A percentile compares a stretch with the other conserved stretches of the same genome.
These are phyloP conservation scores for Schizopygopsis malacanthus DNA, from an alignment of 2,797 vertebrate genomes.

Conservation along the genomic window DNA sequence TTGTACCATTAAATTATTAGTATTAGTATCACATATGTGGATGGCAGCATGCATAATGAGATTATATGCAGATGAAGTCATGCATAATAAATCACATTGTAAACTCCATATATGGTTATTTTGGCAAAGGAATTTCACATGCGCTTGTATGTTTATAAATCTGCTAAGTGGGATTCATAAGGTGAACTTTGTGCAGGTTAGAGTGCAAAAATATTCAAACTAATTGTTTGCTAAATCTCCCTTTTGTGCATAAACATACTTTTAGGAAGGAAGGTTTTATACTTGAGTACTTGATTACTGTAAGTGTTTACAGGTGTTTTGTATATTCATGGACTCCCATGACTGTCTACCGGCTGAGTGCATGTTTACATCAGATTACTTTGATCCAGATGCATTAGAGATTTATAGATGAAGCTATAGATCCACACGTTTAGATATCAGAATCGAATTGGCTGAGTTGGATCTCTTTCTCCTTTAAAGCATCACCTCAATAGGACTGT, in stretches of 20 bases:
- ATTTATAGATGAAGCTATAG: background rate
- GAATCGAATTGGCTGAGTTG: conserved; percentile 15
- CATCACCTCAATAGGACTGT: background rate
- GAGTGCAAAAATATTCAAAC: background rate
- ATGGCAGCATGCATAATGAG: background rate
- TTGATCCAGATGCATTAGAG: conserved; percentile 6
- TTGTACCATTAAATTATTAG: background rate
- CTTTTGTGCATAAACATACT: background rate
- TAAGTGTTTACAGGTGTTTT: conserved; percentile 23
- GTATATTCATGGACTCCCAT: background rate
- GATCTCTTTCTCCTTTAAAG: background rate
- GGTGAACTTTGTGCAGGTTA: background rate
- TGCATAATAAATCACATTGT: background rate
- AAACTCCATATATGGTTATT: conserved; percentile 9
- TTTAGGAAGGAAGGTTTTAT: background rate
- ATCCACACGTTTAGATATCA: conserved; percentile 1
- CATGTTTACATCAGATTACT: conserved; percentile 2
- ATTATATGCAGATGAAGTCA: background rate
- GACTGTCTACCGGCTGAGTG: background rate
- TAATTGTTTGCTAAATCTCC: background rate
- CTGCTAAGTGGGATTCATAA: background rate
- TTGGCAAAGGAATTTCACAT: background rate
- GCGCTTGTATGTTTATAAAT: background rate
- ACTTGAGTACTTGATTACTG: background rate
- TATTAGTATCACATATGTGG: background rate